phyloP scores from a whole-genome alignment of 2,113 vertebrate genomes.

The Bombycilla garrulus region DNA sequence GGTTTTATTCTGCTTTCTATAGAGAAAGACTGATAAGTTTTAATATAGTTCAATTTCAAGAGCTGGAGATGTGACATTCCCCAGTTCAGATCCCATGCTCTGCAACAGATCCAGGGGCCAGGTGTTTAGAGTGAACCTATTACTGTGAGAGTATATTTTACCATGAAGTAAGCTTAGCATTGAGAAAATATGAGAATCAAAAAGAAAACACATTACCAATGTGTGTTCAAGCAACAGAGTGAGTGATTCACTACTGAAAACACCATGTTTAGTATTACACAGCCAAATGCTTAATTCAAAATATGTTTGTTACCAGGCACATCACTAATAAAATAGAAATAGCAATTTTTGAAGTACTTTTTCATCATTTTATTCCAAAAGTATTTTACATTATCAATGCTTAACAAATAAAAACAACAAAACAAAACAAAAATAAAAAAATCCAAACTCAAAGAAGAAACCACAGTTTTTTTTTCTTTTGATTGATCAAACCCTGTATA shows the following conservation, averaged over 20 bases:
- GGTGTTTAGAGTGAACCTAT: not conserved
- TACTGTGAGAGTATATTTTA: not conserved
- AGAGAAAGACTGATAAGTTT: not conserved
- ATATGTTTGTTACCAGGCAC: not conserved
- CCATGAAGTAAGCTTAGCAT: not conserved
- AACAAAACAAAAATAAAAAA: not conserved
- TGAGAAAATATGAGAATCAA: not conserved
- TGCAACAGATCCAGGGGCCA: not conserved
- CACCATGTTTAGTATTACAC: not conserved
- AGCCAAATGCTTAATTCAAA: not conserved
- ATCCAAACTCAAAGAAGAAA: not conserved
- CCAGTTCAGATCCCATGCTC: not conserved
- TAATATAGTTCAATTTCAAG: not conserved
- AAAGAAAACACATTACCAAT: not conserved
- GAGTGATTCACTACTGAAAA: not conserved
- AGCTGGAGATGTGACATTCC: not conserved
- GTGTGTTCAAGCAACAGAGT: not conserved
- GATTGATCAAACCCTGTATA: slow-evolving; percentile 11
- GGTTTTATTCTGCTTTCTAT: not conserved
- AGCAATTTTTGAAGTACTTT: not conserved
- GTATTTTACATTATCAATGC: not conserved
- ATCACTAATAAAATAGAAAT: slow-evolving; percentile 8
- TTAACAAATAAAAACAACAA: not conserved
- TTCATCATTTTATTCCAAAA: not conserved
- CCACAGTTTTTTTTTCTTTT: not conserved